These are phyloP conservation scores for Chionomys nivalis DNA, from an alignment of 2,113 vertebrate species.

Conservation along the genomic window DNA sequence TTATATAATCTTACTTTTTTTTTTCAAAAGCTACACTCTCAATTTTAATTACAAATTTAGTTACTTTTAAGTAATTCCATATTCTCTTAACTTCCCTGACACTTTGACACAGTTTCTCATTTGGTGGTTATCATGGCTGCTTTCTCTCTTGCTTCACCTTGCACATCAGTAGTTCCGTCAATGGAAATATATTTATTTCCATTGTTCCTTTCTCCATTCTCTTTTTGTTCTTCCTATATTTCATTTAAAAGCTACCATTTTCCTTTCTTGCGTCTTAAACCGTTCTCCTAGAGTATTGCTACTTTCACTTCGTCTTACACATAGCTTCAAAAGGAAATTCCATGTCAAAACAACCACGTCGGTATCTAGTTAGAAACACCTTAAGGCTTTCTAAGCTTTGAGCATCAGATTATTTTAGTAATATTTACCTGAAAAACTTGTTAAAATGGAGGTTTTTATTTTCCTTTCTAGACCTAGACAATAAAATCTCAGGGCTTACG, in stretches of 20 bases:
- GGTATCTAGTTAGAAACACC: background rate
- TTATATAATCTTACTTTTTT: background rate
- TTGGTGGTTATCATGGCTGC: background rate
- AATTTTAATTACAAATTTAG: background rate
- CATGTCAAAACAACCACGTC: background rate
- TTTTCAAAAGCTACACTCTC: background rate
- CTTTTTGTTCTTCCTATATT: background rate
- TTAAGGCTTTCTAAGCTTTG: background rate
- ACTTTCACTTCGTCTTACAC: background rate
- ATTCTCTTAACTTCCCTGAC: background rate
- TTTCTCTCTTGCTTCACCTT: background rate
- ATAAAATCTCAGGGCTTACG: background rate
- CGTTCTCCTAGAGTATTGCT: background rate
- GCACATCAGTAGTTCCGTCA: background rate
- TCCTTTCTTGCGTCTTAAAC: background rate
- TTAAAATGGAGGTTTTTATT: background rate
- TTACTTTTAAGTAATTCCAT: background rate
- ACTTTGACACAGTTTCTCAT: background rate
- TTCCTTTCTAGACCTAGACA: background rate
- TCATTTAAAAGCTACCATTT: background rate
- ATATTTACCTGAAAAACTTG: background rate
- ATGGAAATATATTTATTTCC: background rate
- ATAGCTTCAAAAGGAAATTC: background rate
- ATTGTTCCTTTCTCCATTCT: background rate
- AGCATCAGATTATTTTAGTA: background rate